Percentiles rank a stretch among this genome's conserved stretches.
These are phyloP conservation scores for Clamator glandarius DNA, from an alignment of 2,797 vertebrate genomes.

Conservation along the genomic window DNA sequence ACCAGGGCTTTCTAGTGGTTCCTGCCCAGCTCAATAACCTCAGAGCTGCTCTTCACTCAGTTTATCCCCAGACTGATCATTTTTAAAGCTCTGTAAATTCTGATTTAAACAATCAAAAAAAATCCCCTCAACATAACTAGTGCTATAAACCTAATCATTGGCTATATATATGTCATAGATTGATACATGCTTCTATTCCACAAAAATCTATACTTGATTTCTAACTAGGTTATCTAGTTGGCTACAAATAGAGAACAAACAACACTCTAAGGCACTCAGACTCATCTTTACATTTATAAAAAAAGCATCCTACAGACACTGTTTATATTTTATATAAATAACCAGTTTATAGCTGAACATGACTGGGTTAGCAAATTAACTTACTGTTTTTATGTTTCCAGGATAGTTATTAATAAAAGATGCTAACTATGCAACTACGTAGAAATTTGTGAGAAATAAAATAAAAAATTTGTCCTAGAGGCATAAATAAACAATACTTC, in stretches of 20 bases:
- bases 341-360: background rate
- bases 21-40: accelerated
- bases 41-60: background rate
- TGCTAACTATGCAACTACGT: background rate
- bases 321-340: background rate
- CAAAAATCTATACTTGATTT: background rate
- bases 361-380: background rate
- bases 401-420: background rate
- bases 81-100: background rate
- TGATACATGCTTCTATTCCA: background rate
- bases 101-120: background rate
- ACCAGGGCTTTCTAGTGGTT: background rate
- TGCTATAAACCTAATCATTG: background rate
- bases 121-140: background rate
- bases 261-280: background rate
- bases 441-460: background rate
- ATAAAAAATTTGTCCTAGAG: background rate
- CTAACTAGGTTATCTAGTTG: background rate
- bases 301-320: background rate
- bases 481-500: background rate
- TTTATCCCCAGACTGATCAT: background rate
- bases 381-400: background rate
- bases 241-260: background rate
- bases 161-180: background rate
- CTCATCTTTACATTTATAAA: background rate